phyloP scores from a whole-genome alignment of 2,797 vertebrate species.

The Sebastes oblongus region DNA sequence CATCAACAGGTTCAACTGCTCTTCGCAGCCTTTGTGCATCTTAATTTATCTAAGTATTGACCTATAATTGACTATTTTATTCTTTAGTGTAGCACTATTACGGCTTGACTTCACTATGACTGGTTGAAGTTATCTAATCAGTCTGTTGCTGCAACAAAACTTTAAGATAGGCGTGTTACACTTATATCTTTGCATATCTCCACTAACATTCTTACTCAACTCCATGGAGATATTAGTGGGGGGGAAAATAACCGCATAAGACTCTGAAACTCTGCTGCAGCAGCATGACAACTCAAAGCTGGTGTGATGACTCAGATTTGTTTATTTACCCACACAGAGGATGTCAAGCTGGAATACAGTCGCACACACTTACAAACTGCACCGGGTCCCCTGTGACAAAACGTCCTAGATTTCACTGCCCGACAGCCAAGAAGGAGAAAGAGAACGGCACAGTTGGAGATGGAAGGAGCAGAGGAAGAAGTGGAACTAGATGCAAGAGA shows the following conservation, averaged over 20 bases:
- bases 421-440: slow-evolving; percentile 14
- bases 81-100: neutral
- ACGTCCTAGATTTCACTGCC: slow-evolving; percentile 59
- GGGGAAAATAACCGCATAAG: slow-evolving; percentile 25
- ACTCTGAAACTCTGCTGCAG: slow-evolving; percentile 10
- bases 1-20: neutral
- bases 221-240: slow-evolving; percentile 25
- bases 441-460: neutral
- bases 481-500: slow-evolving; percentile 7
- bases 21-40: neutral
- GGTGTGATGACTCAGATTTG: slow-evolving; percentile 53
- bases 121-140: neutral
- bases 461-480: slow-evolving; percentile 5
- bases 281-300: slow-evolving; percentile 47
- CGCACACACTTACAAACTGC: slow-evolving; percentile 43
- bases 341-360: slow-evolving; percentile 53
- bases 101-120: neutral
- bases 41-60: neutral
- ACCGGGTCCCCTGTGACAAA: slow-evolving; percentile 49
- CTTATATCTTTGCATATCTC: neutral
- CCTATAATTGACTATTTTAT: neutral
- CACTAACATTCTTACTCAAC: neutral
- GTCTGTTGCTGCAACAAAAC: neutral
- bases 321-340: slow-evolving; percentile 61
- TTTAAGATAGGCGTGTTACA: neutral